These are phyloP conservation scores for Polietes domitor DNA, from an alignment of 2,888 invertebrate genomes.

Conservation along the genomic window DNA sequence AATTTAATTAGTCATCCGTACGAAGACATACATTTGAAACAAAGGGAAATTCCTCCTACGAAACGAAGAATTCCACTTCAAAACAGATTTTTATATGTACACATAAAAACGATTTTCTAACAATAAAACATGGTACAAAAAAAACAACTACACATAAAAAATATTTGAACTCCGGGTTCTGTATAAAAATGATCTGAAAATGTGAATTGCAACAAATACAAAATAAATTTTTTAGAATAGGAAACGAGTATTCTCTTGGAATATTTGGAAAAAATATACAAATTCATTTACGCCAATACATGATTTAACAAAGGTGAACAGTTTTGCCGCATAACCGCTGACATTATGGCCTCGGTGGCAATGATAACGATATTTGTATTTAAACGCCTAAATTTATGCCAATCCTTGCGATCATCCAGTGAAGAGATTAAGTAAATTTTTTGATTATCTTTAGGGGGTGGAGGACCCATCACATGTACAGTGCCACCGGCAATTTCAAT, in stretches of 20 bases:
- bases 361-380: slow-evolving; percentile 70
- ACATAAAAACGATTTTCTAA: slow-evolving; percentile 29
- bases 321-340: slow-evolving; percentile 72
- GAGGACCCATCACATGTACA: slow-evolving; percentile 59
- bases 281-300: slow-evolving; percentile 60
- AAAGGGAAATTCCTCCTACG: neutral
- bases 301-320: slow-evolving; percentile 60
- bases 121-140: neutral
- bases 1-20: neutral
- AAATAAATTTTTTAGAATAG: slow-evolving; percentile 13
- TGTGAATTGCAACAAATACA: slow-evolving; percentile 22
- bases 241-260: slow-evolving; percentile 3
- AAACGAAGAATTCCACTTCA: slow-evolving; percentile 7
- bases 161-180: slow-evolving; percentile 39
- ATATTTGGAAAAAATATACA: slow-evolving; percentile 16
- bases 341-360: slow-evolving; percentile 72
- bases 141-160: slow-evolving; percentile 37
- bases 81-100: slow-evolving; percentile 29
- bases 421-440: slow-evolving; percentile 71
- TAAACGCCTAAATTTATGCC: slow-evolving; percentile 70
- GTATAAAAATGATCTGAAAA: slow-evolving; percentile 27
- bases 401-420: slow-evolving; percentile 69
- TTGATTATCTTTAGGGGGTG: slow-evolving; percentile 50
- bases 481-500: slow-evolving; percentile 71
- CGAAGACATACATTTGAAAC: slow-evolving; percentile 3